Evolutionary conservation across 2,113 vertebrate species (phyloP), one percentile per base, ranked within the genome.

Genomic region (Siphamia tubifer): DNA sequence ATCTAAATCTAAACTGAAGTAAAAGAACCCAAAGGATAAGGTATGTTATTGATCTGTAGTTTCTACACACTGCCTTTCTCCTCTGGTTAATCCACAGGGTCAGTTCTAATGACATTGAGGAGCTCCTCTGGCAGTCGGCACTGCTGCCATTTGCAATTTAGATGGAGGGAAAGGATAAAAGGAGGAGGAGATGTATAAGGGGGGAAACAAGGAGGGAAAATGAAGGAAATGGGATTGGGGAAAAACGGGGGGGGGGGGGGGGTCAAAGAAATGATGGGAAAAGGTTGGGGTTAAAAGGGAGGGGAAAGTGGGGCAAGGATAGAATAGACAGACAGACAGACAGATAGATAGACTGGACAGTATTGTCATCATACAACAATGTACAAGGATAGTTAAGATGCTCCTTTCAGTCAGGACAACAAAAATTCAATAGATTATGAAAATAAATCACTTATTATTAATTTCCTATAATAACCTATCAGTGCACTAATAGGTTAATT

Each of bases 121-220:
- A 85, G 83, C 84, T 87, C 77, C 65, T 65, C 78, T 81, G 80
- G 81, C 83, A 85, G 68, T 83, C 63, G 21, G 68, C 72, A 63
- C 68, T 63, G 61, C 77, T 79, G 43, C 77, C 66, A 90, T 90
- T 89, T 91, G 88, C 88, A 89, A 91, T 92, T 89, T 82, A 88
- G 77, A 90, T 91, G 39, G 77, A 66, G 34, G 31, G 42, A 62
- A 77, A 64, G 28, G 40, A 73, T 52, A 68, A 6, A 44, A 51
- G 52, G 57, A 65, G 57, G 76, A 51, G 69, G 61, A 54, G 56
- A 62, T 54, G 55, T 21, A 32, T n/a, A 23, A 31, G 36, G 23
- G 25, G 19, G 57, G 60, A 54, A 45, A 32, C 12, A 23, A 31
- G 36, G 23, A 23, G 19, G 57, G 60, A 54, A 45, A 62, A 35